Percentiles rank a stretch among this genome's conserved stretches.
phyloP scores from a whole-genome alignment of 1,140 invertebrate genomes.

The Zeugodacus cucurbitae region DNA sequence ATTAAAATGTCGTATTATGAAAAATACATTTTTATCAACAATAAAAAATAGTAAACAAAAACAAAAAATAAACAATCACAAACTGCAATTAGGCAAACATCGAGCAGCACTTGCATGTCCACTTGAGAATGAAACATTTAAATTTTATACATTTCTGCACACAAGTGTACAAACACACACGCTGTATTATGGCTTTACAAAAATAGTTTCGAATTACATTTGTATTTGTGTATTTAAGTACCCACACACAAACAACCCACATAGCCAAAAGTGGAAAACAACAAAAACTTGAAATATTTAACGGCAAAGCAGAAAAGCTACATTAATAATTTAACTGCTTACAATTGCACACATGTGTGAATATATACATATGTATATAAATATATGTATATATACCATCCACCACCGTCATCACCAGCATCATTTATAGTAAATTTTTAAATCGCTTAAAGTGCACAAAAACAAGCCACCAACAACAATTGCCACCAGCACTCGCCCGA shows the following conservation, averaged over 20 bases:
- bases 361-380: no score
- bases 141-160: neutral
- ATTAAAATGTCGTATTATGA: neutral
- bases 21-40: neutral
- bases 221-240: neutral
- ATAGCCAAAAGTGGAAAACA: neutral
- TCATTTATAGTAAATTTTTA: neutral
- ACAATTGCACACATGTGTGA: neutral
- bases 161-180: neutral
- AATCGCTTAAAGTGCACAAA: conserved; percentile 4
- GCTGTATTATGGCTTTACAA: neutral
- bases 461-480: neutral
- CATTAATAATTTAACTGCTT: neutral
- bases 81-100: neutral
- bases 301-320: neutral
- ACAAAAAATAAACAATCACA: neutral
- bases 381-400: neutral
- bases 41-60: neutral
- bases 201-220: neutral
- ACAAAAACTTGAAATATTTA: neutral
- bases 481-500: neutral
- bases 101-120: conserved; percentile 4
- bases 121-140: neutral
- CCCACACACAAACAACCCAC: neutral
- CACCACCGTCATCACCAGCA: neutral